Percentiles rank a stretch among this genome's conserved stretches.
Evolutionary conservation across 2,888 invertebrate species (phyloP).

Genomic region (Aromia moschata): DNA sequence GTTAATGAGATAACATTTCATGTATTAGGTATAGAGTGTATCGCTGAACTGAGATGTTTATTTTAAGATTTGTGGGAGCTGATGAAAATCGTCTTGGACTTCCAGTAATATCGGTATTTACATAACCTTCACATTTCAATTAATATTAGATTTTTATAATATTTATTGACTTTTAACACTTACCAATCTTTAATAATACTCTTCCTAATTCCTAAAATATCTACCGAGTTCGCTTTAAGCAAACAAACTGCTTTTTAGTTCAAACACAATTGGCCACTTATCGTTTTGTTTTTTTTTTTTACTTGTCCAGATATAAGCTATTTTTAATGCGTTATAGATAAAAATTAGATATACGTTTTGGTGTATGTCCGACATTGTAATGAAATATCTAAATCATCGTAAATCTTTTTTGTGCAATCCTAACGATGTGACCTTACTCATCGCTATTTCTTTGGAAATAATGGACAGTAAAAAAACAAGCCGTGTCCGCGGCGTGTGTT

Average conservation of each 20-base stretch:
- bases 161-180: slow-evolving; percentile 20
- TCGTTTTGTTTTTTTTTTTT: too few relatives aligned
- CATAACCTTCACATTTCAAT: slow-evolving; percentile 19
- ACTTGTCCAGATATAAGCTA: too few relatives aligned
- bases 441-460: too few relatives aligned
- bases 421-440: too few relatives aligned
- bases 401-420: too few relatives aligned
- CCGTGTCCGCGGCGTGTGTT: neutral
- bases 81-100: neutral
- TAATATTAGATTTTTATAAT: slow-evolving; percentile 13
- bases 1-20: slow-evolving; percentile 13
- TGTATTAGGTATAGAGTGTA: slow-evolving; percentile 3
- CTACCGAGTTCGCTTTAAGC: neutral
- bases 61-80: too few relatives aligned
- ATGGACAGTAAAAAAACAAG: neutral
- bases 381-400: too few relatives aligned
- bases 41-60: slow-evolving; percentile 6
- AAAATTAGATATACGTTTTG: too few relatives aligned
- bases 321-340: too few relatives aligned
- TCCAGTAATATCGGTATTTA: slow-evolving; percentile 15
- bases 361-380: too few relatives aligned
- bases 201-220: neutral
- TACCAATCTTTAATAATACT: neutral
- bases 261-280: too few relatives aligned
- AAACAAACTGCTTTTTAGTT: too few relatives aligned